A percentile compares a stretch with the other conserved stretches of the same genome.
Conservation (phyloP, 64 coral and sea anemone species). For the Trachythela sp. region DNA sequence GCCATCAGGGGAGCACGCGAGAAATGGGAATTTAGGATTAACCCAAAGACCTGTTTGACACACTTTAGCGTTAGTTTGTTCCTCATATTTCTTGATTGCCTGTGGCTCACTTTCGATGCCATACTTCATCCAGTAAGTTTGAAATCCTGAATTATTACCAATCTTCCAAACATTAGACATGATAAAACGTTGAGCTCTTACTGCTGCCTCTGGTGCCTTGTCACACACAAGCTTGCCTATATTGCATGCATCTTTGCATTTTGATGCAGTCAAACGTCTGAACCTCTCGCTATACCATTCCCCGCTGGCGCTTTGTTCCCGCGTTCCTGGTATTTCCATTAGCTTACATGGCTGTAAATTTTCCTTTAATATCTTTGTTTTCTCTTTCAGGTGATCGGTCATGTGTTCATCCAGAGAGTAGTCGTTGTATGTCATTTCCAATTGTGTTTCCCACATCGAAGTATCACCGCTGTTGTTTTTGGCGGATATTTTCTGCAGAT, state of each 20-base stretch:
- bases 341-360: slow-evolving; percentile 31
- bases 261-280: slow-evolving; percentile 52
- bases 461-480: background rate
- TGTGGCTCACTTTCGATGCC: slow-evolving; percentile 36
- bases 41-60: slow-evolving; percentile 46
- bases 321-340: slow-evolving; percentile 46
- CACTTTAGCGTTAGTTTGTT: slow-evolving; percentile 37
- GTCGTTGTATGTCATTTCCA: slow-evolving; percentile 31
- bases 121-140: slow-evolving; percentile 41
- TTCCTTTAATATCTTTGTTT: background rate
- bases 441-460: slow-evolving; percentile 51
- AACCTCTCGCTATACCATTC: slow-evolving; percentile 37
- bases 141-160: slow-evolving; percentile 14
- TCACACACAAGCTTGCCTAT: slow-evolving; percentile 29
- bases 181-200: slow-evolving; percentile 29
- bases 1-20: slow-evolving; percentile 53
- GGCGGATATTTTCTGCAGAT: slow-evolving; percentile 31
- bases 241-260: slow-evolving; percentile 22
- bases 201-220: slow-evolving; percentile 11
- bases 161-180: slow-evolving; percentile 25
- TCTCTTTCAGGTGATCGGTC: background rate
- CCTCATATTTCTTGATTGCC: slow-evolving; percentile 48
- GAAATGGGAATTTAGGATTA: slow-evolving; percentile 53
- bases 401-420: background rate
- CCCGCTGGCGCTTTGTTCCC: slow-evolving; percentile 30